phyloP scores from a whole-genome alignment of 2,888 invertebrate genomes.

The Cryptus viduatorius region DNA sequence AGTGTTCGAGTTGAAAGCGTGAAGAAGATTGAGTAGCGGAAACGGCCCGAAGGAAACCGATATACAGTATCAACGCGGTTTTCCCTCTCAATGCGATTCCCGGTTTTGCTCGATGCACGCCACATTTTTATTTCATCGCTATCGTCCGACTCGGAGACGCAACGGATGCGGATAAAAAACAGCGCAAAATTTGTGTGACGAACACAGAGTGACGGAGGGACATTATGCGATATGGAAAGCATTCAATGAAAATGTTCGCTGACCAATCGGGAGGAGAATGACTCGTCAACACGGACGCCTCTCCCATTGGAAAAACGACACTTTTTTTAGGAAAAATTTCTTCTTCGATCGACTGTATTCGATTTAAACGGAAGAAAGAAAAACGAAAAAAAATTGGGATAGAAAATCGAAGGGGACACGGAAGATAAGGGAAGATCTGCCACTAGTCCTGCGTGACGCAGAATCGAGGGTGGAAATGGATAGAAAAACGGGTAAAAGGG shows the following conservation, averaged over 20 bases:
- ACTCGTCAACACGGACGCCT: constrained; percentile 24
- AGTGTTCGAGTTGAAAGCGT: background rate
- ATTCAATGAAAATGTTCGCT: constrained; percentile 37
- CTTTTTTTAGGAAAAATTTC: background rate
- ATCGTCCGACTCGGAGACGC: background rate
- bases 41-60: constrained; percentile 3
- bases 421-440: background rate
- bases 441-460: background rate
- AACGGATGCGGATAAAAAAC: background rate
- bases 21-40: background rate
- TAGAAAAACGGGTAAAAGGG: background rate
- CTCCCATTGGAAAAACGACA: constrained; percentile 17
- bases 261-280: constrained; percentile 31
- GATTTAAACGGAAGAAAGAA: background rate
- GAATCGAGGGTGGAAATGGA: background rate
- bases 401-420: background rate
- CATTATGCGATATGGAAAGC: background rate
- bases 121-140: background rate
- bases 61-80: background rate
- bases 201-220: background rate
- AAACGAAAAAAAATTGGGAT: background rate
- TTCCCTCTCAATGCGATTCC: background rate
- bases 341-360: background rate
- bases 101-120: background rate
- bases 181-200: background rate